Conservation (phyloP, 2,888 invertebrate species). For the Perizoma affinitatum region DNA sequence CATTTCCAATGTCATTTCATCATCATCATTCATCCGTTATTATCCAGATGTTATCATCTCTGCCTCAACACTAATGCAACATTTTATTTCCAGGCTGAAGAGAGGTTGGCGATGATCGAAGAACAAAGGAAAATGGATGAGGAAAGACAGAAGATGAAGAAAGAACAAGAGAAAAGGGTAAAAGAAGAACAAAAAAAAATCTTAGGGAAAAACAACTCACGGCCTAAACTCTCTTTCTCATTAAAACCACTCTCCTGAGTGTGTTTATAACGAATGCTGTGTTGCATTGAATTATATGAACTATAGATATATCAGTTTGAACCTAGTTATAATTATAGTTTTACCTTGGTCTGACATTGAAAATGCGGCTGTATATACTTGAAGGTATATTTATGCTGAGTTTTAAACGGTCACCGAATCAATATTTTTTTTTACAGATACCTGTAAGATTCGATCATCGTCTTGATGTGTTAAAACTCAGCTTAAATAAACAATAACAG, state of each 20-base stretch:
- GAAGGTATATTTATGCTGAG: too few species aligned
- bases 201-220: slow-evolving; percentile 97
- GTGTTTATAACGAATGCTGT: slow-evolving; percentile 29
- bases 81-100: slow-evolving; percentile 92
- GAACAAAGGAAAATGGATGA: slow-evolving; percentile 98
- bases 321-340: slow-evolving; percentile 19
- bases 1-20: too few species aligned
- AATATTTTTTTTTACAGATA: too few species aligned
- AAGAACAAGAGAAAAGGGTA: slow-evolving; percentile 95
- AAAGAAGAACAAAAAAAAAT: slow-evolving; percentile 99
- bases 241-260: slow-evolving; percentile 91
- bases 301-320: slow-evolving; percentile 12
- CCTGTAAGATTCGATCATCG: too few species aligned
- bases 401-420: too few species aligned
- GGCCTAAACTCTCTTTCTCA: slow-evolving; percentile 97
- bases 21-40: too few species aligned
- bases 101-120: slow-evolving; percentile 97
- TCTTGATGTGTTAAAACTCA: too few species aligned
- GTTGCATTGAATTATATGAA: slow-evolving; percentile 27
- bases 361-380: background rate
- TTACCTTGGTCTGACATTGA: slow-evolving; percentile 13
- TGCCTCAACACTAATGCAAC: too few species aligned
- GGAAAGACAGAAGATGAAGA: slow-evolving; percentile 95
- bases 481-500: too few species aligned
- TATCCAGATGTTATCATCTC: too few species aligned